phyloP scores from a whole-genome alignment of 1,140 invertebrate genomes.

The Sinella curviseta region DNA sequence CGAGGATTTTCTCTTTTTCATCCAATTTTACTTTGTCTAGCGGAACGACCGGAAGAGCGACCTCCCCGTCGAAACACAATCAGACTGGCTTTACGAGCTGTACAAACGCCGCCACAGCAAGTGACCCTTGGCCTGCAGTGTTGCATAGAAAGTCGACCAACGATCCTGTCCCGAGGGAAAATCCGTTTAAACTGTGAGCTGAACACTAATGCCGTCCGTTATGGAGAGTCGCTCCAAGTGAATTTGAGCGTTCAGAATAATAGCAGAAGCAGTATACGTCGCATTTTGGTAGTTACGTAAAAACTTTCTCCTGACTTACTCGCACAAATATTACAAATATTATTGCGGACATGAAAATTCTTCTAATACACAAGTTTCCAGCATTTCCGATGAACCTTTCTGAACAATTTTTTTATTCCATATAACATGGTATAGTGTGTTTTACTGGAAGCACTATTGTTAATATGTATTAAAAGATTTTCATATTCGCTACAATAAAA shows the following conservation, averaged over 20 bases:
- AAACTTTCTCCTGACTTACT: not conserved
- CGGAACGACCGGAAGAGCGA: slow-evolving; percentile 73
- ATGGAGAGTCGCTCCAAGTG: slow-evolving; percentile 87
- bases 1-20: too few relatives aligned
- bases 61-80: slow-evolving; percentile 71
- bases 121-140: slow-evolving; percentile 28
- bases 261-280: slow-evolving; percentile 89
- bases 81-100: slow-evolving; percentile 77
- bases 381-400: too few relatives aligned
- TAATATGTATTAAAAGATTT: too few relatives aligned
- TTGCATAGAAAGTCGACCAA: slow-evolving; percentile 46
- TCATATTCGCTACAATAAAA: too few relatives aligned
- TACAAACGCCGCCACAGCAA: slow-evolving; percentile 36
- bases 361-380: too few relatives aligned
- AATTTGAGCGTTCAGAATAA: slow-evolving; percentile 88
- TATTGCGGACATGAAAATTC: too few relatives aligned
- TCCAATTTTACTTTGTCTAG: slow-evolving; percentile 55
- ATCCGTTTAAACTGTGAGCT: slow-evolving; percentile 83
- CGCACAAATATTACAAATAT: too few relatives aligned
- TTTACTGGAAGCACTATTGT: too few relatives aligned
- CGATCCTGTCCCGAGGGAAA: slow-evolving; percentile 64
- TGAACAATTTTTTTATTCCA: not conserved
- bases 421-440: too few relatives aligned
- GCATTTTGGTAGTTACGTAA: slow-evolving; percentile 73
- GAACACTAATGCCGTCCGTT: slow-evolving; percentile 74